Conservation (phyloP, 2,113 vertebrate genomes). For the Probosciger aterrimus region DNA sequence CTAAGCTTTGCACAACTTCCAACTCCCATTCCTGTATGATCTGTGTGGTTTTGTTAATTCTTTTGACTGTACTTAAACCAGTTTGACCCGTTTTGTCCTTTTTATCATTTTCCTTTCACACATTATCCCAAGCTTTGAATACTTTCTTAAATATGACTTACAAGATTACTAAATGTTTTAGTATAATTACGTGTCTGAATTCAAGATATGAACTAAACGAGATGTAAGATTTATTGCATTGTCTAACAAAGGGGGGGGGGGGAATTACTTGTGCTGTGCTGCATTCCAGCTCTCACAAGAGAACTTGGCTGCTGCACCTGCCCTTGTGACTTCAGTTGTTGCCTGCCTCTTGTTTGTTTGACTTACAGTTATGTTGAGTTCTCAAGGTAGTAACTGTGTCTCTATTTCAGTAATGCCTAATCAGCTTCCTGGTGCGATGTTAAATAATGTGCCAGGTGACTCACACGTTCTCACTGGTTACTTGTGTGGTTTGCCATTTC, state of each 20-base stretch:
- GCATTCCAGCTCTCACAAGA: background rate
- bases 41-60: background rate
- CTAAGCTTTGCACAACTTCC: background rate
- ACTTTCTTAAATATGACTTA: background rate
- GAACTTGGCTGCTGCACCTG: background rate
- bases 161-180: background rate
- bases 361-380: background rate
- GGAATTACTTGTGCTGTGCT: background rate
- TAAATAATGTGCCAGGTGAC: background rate
- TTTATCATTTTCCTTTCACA: background rate
- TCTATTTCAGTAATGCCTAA: background rate
- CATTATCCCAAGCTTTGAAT: background rate
- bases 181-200: background rate
- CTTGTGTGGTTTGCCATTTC: background rate
- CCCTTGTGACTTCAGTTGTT: background rate
- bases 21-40: background rate
- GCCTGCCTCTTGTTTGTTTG: background rate
- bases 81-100: background rate
- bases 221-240: background rate
- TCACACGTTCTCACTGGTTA: rapidly evolving
- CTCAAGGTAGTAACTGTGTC: background rate
- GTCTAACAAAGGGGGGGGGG: background rate
- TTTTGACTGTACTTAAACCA: background rate
- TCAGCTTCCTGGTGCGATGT: background rate
- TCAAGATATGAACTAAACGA: background rate